Evolutionary conservation across 2,113 vertebrate genomes (phyloP), one percentile per base, ranked within the genome.

Genomic region (Tretioscincus oriximinensis): DNA sequence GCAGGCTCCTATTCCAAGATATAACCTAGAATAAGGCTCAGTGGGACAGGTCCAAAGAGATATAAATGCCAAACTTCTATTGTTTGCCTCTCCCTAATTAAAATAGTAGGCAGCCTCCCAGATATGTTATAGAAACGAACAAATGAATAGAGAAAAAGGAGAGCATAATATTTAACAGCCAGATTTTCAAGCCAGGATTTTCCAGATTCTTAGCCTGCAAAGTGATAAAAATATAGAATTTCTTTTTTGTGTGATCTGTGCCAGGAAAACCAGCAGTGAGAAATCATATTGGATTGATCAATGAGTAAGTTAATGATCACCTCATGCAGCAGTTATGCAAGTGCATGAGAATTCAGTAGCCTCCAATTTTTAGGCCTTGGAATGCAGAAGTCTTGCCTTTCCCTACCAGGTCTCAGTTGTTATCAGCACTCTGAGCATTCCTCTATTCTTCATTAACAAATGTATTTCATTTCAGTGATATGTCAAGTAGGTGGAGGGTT

Each of bases 211-310:
- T 58, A 29, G 78, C 16, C 26, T 72, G 21, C 58, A 72, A 49
- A 35, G 31, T 45, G 60, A 80, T 80, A 69, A 72, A 80, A 80
- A 72, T 54, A n/a, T 41, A 72, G 41, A 80, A 64, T 49, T 49
- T 20, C 49, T 41, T n/a, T 63, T 47, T 35, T 64, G 60, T 63
- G 35, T 72, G 14, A 12, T 64, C 41, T 63, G 70, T 64, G 41
- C 60, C 41, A 64, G n/a, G 14, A 41, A 80, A 49, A 21, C 7
- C 41, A 64, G 68, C 41, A 16, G 45, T 73, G 78, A 21, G 35
- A 64, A 80, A 72, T 65, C 78, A 65, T 9, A 64, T 65, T 72
- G 69, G 69, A 28, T 28, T 45, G 54, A 71, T 12, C 2, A 61
- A 41, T 31, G 28, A 70, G 51, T n/a, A 61, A 47, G 12, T 26